Evolutionary conservation across 2,888 invertebrate species (phyloP).

Genomic region (Phengaris alcon): DNA sequence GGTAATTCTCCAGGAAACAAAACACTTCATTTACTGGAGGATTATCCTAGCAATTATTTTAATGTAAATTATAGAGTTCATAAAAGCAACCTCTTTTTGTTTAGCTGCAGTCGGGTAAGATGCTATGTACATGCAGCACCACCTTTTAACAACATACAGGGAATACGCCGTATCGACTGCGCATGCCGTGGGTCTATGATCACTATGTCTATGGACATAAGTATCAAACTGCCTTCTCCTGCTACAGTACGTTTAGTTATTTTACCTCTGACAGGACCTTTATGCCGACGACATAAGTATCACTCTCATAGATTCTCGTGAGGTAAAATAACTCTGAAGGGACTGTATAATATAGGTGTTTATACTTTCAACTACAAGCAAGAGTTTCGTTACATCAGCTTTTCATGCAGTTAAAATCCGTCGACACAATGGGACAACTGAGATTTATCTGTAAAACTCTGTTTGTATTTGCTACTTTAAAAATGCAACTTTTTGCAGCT

Average conservation of each 20-base stretch:
- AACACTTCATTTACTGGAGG: no score
- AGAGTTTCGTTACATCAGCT: background rate
- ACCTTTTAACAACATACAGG: background rate
- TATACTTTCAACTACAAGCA: background rate
- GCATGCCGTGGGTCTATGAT: background rate
- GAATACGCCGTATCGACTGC: background rate
- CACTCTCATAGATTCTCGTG: no score
- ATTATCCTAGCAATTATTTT: background rate
- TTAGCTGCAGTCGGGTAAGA: background rate
- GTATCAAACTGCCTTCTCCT: background rate
- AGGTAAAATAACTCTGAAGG: no score
- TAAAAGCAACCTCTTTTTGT: background rate
- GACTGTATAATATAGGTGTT: background rate
- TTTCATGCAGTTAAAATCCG: background rate
- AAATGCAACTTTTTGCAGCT: background rate
- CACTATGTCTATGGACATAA: background rate
- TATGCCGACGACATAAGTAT: no score
- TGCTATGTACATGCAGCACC: background rate
- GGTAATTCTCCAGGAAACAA: no score
- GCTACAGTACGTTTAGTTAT: no score
- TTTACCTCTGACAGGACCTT: no score
- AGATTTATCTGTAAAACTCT: background rate
- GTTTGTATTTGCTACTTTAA: background rate
- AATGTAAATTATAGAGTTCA: background rate
- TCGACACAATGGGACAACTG: background rate